A percentile compares a stretch with the other conserved stretches of the same genome.
Evolutionary conservation across 2,888 invertebrate genomes (phyloP).

Genomic region (Alloplasta piceator): DNA sequence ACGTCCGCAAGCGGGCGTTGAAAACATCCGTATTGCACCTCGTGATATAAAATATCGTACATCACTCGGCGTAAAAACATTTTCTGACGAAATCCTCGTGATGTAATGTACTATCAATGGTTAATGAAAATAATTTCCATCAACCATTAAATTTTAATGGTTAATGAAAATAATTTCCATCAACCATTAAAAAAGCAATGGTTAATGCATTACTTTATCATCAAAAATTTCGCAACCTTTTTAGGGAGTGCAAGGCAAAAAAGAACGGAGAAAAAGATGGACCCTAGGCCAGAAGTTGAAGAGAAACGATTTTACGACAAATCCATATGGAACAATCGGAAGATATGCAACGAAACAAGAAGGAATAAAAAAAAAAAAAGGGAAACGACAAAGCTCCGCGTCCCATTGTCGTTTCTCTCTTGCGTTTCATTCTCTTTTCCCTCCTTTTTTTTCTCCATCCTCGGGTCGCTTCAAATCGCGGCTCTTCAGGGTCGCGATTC

Average conservation of each 20-base stretch:
- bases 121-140: no score
- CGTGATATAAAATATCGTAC: no score
- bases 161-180: no score
- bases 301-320: background rate
- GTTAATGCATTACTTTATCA: no score
- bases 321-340: background rate
- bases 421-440: background rate
- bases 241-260: background rate
- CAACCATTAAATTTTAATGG: no score
- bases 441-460: constrained; percentile 18
- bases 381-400: constrained; percentile 46
- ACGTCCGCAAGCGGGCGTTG: no score
- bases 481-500: constrained; percentile 32
- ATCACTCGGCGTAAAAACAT: no score
- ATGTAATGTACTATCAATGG: no score
- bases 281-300: background rate
- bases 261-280: background rate
- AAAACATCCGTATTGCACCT: no score
- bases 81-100: no score
- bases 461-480: constrained; percentile 14
- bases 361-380: constrained; percentile 7
- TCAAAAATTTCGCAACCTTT: no score
- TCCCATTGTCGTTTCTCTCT: constrained; percentile 13
- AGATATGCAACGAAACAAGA: background rate
- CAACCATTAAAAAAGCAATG: no score